Evolutionary conservation across 1,140 invertebrate species (phyloP).

Genomic region (Drosophila trapezifrons): DNA sequence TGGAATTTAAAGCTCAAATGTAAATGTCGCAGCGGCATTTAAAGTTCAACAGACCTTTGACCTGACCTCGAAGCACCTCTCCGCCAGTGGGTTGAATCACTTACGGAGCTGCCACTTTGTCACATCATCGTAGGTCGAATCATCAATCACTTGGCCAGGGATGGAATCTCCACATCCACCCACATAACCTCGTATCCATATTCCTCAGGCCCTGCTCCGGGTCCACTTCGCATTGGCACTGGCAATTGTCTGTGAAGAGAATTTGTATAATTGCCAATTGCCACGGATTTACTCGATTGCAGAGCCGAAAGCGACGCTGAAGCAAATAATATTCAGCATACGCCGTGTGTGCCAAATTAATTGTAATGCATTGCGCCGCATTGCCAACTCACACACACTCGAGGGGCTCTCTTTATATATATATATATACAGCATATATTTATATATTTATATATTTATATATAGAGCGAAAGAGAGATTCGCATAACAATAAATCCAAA

Average conservation of each 20-base stretch:
- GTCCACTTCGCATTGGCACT: conserved; percentile 43
- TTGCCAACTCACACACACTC: conserved; percentile 25
- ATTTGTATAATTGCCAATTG: conserved; percentile 81
- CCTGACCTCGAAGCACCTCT: conserved; percentile 33
- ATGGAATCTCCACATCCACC: conserved; percentile 1
- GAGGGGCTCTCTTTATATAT: background rate
- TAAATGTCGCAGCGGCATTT: conserved; percentile 57
- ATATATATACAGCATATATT: conserved; percentile 8
- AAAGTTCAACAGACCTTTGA: conserved; percentile 68
- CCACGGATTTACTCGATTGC: conserved; percentile 77
- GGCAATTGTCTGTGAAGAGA: conserved; percentile 66
- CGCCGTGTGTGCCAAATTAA: conserved; percentile 77
- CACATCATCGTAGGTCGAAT: conserved; percentile 67
- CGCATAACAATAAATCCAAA: conserved; percentile 72
- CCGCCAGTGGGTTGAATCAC: conserved; percentile 40
- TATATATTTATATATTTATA: conserved; percentile 11
- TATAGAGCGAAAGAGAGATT: conserved; percentile 20
- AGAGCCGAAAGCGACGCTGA: conserved; percentile 42
- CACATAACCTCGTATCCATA: background rate
- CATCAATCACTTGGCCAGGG: conserved; percentile 63
- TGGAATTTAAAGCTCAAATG: conserved; percentile 52
- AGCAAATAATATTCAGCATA: conserved; percentile 59
- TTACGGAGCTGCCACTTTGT: conserved; percentile 61
- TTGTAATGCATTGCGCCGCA: conserved; percentile 56
- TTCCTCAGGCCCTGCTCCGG: background rate